Evolutionary conservation across 2,113 vertebrate species (phyloP), one percentile per base, ranked within the genome.

Genomic region (Gila orcuttii): DNA sequence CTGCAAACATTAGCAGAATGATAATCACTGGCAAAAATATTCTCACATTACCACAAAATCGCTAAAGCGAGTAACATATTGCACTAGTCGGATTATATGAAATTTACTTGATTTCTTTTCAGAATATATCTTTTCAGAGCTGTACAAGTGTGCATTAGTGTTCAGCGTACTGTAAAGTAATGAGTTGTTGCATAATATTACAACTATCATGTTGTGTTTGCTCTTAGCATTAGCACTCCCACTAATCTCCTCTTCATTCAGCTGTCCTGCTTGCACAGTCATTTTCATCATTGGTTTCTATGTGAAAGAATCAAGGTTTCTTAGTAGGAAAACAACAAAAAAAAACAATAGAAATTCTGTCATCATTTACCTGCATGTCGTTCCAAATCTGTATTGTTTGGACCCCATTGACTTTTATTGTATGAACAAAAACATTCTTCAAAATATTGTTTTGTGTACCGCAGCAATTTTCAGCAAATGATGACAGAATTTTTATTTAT

Each of bases 31-130:
- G 4, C 28, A 82, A 36, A 28, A 36, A 55, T 55, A 52, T 50
- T 55, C 50, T 73, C 33, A 42, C 66, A 73, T 73, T 73, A 73
- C 13, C 66, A 36, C 66, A 55, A n/a, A 73, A 71, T 68, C n/a
- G 2, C 39, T 81, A 47, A 50, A 45, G 33, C 7, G 0, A 69
- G 62, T 13, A 36, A 82, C 62, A 28, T 45, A 82, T 82, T 71
- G 28, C 28, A n/a, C 9, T 17, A 33, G 62, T 69, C 11, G 17
- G 42, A 71, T 73, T 83, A 36, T 71, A 6, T 36, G 81, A 39
- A 55, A 52, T 31, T 71, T 3, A 15, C 19, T 52, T 33, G 8
- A 71, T 71, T 47, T 33, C 3, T 31, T 82, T 82, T 9, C 4
- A 11, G 19, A 82, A 2, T 21, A 36, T 50, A 3, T 36, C 1